Conservation (phyloP, 2,797 vertebrate species). For the Synanceia verrucosa region DNA sequence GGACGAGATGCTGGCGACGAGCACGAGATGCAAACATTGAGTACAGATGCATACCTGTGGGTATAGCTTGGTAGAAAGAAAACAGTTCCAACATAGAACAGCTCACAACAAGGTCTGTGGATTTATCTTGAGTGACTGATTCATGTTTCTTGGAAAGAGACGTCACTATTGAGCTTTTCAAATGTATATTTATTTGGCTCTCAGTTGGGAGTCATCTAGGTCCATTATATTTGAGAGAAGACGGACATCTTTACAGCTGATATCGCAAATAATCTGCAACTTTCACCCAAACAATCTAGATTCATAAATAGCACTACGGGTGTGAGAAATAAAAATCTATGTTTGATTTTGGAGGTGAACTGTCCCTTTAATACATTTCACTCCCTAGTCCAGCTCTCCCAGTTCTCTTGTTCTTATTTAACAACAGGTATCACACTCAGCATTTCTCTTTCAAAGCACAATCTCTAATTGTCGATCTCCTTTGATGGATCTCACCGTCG, state of each 20-base stretch:
- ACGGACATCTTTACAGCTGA: not conserved
- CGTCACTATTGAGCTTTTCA: too few relatives aligned
- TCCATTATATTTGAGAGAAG: too few relatives aligned
- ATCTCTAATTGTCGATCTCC: constrained; percentile 40
- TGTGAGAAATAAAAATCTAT: not conserved
- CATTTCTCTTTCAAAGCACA: constrained; percentile 10
- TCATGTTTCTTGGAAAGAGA: too few relatives aligned
- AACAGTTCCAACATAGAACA: too few relatives aligned
- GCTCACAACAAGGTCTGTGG: too few relatives aligned
- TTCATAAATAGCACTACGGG: not conserved
- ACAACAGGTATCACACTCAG: not conserved
- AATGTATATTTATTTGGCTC: too few relatives aligned
- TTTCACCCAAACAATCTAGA: not conserved
- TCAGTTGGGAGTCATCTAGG: too few relatives aligned
- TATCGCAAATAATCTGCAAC: not conserved
- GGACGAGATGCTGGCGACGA: too few relatives aligned
- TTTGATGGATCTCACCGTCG: constrained; percentile 55
- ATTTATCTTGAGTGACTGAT: too few relatives aligned
- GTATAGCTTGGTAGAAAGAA: too few relatives aligned
- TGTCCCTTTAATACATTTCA: not conserved
- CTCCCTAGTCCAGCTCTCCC: not conserved
- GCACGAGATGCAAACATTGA: too few relatives aligned
- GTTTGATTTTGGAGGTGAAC: not conserved
- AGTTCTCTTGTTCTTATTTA: not conserved
- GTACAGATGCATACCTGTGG: too few relatives aligned